Evolutionary conservation across 2,797 vertebrate genomes (phyloP).

Genomic region (Pangasius larnaudii): DNA sequence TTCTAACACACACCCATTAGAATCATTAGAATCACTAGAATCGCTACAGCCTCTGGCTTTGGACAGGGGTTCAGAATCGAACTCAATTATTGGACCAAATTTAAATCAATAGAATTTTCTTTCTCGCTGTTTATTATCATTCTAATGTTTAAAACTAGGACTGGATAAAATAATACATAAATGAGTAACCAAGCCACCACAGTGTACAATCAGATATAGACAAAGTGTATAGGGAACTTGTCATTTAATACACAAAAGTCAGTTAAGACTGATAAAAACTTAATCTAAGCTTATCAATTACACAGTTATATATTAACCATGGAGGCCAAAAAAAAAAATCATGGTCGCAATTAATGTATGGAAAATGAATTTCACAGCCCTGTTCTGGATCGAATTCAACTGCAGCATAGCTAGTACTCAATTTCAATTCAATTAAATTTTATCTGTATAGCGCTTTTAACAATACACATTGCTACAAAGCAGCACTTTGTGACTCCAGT

Average conservation of each 20-base stretch:
- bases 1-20: not conserved
- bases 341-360: not conserved
- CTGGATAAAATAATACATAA: not conserved
- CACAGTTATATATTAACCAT: not conserved
- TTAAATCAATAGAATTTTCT: not conserved
- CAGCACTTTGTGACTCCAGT: not conserved
- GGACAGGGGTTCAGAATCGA: not conserved
- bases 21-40: not conserved
- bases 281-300: not conserved
- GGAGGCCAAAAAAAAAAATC: not conserved
- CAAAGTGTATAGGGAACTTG: not conserved
- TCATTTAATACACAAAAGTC: not conserved
- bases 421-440: not conserved
- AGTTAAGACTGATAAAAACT: not conserved
- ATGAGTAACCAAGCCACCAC: not conserved
- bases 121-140: not conserved
- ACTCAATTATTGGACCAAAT: too few species aligned
- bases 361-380: not conserved
- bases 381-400: not conserved
- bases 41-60: not conserved
- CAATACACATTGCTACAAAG: not conserved
- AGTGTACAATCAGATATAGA: not conserved
- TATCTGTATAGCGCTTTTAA: not conserved
- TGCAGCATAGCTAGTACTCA: not conserved
- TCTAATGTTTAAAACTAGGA: not conserved